These are phyloP conservation scores for Leptarthrus brevirostris DNA, from an alignment of 2,888 invertebrate genomes.

Conservation along the genomic window DNA sequence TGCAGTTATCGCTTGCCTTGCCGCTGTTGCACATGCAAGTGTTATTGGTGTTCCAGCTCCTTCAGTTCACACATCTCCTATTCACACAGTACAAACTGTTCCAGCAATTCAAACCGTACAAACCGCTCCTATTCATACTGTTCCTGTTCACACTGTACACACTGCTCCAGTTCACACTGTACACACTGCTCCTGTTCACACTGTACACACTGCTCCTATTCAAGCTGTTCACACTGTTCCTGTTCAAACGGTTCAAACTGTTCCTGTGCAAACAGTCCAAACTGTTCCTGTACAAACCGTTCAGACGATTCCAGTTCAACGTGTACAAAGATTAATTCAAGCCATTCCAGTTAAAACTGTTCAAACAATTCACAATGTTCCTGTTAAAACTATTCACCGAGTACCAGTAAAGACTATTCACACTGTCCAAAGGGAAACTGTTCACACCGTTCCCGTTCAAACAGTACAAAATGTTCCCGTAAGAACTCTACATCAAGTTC, in stretches of 20 bases:
- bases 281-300: constrained; percentile 7
- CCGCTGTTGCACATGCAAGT: constrained; percentile 14
- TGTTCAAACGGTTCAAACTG: constrained; percentile 15
- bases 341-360: too few species aligned
- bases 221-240: constrained; percentile 8
- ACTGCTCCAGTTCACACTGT: neutral
- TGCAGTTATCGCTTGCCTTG: neutral
- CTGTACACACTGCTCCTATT: neutral
- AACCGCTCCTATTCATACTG: constrained; percentile 1
- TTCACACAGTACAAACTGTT: neutral
- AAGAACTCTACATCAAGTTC: too few species aligned
- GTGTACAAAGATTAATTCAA: too few species aligned
- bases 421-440: too few species aligned
- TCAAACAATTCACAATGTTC: neutral
- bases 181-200: neutral
- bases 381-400: too few species aligned
- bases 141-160: constrained; percentile 25
- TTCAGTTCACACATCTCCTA: neutral
- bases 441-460: neutral
- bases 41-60: constrained; percentile 10
- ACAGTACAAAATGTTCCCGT: neutral
- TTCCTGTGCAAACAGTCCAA: neutral
- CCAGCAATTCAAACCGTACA: constrained; percentile 8
- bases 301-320: too few species aligned
- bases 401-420: too few species aligned